A percentile compares a stretch with the other conserved stretches of the same genome.
Evolutionary conservation across 2,113 vertebrate genomes (phyloP).

Genomic region (Recurvirostra avosetta): DNA sequence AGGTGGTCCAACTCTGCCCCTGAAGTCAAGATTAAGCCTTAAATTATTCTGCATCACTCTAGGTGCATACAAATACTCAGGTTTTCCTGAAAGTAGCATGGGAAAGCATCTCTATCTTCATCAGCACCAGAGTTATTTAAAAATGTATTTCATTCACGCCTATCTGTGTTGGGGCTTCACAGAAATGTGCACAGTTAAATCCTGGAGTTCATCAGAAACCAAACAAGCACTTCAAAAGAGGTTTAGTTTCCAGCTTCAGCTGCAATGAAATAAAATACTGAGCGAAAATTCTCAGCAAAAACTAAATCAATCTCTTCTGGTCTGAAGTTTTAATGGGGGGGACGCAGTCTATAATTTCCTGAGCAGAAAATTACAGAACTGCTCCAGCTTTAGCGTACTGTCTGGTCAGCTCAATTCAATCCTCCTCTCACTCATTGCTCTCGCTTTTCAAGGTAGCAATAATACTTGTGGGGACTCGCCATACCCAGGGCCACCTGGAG

Average conservation of each 20-base stretch:
- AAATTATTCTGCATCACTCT: not conserved
- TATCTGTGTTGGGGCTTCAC: not conserved
- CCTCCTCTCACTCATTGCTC: not conserved
- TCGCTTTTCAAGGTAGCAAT: not conserved
- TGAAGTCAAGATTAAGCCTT: not conserved
- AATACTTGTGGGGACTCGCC: not conserved
- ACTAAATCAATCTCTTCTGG: not conserved
- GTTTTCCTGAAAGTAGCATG: not conserved
- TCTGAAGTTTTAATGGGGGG: not conserved
- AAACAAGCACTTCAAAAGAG: not conserved
- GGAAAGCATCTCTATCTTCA: not conserved
- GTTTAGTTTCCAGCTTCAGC: not conserved
- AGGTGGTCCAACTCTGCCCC: not conserved
- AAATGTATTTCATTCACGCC: not conserved
- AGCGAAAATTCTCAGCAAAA: not conserved
- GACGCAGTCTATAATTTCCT: not conserved
- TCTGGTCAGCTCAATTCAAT: not conserved
- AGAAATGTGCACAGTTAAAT: not conserved
- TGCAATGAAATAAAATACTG: not conserved
- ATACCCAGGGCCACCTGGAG: not conserved
- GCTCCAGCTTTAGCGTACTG: not conserved
- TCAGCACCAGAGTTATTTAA: not conserved
- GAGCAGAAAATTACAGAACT: not conserved
- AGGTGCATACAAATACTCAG: not conserved
- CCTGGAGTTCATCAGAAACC: not conserved